Evolutionary conservation across 1,140 invertebrate species (phyloP).

Genomic region (Drosophila pseudoobscura): DNA sequence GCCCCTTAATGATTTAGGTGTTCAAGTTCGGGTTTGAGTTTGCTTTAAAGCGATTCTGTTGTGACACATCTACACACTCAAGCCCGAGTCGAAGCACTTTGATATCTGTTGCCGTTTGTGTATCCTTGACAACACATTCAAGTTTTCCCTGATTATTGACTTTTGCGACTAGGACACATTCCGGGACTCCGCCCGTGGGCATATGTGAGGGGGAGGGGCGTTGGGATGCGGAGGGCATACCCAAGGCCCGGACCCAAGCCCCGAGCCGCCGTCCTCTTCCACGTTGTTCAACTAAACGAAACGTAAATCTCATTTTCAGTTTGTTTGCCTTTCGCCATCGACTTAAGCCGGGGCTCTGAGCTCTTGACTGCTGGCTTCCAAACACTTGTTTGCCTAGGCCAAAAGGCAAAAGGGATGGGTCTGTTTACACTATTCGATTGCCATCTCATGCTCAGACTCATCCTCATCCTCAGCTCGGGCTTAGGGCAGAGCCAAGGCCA

Average conservation of each 20-base stretch:
- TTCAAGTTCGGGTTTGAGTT: too few relatives aligned
- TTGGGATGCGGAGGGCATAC: conserved; percentile 5
- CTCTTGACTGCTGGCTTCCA: conserved; percentile 42
- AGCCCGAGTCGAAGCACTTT: conserved; percentile 1
- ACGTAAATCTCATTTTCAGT: conserved; percentile 63
- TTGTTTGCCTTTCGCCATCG: conserved; percentile 54
- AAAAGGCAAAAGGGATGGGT: neutral
- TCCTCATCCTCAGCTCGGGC: neutral
- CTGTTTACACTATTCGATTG: conserved; percentile 30
- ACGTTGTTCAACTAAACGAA: neutral
- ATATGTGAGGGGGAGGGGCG: conserved; percentile 7
- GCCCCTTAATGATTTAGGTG: too few relatives aligned
- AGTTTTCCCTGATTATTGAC: conserved; percentile 48
- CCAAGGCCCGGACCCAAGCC: neutral
- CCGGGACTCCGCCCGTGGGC: conserved; percentile 2
- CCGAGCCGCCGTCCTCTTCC: neutral
- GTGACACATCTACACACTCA: neutral
- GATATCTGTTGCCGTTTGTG: conserved; percentile 6
- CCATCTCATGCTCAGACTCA: conserved; percentile 3
- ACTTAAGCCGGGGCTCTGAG: conserved; percentile 24
- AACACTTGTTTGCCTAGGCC: conserved; percentile 21
- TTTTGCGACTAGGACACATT: conserved; percentile 41
- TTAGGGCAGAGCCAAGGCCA: neutral
- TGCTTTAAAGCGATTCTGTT: conserved; percentile 3
- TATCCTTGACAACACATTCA: conserved; percentile 21